A percentile compares a stretch with the other conserved stretches of the same genome.
Evolutionary conservation across 2,888 invertebrate species (phyloP).

Genomic region (Nemotelus pantherinus): DNA sequence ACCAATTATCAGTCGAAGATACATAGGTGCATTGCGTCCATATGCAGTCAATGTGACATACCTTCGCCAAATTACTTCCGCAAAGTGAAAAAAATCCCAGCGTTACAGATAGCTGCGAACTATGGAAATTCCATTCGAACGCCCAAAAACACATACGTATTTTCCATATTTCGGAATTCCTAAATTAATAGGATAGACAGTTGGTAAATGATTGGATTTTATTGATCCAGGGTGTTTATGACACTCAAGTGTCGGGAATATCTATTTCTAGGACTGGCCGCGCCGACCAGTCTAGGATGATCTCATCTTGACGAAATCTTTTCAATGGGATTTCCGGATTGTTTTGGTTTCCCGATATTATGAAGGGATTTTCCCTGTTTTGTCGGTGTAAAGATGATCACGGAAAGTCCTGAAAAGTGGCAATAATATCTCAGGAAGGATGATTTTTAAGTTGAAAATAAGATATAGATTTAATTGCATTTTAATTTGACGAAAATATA

Average conservation of each 20-base stretch:
- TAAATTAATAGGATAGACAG: slow-evolving; percentile 16
- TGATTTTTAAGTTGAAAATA: too few species aligned
- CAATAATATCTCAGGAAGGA: not conserved
- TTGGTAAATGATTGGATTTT: slow-evolving; percentile 24
- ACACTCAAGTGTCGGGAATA: not conserved
- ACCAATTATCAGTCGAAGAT: not conserved
- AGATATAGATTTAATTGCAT: too few species aligned
- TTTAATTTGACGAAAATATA: too few species aligned
- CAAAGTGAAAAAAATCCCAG: too few species aligned
- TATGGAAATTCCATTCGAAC: not conserved
- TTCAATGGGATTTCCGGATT: slow-evolving; percentile 28
- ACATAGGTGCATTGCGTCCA: not conserved
- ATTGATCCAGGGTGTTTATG: too few species aligned
- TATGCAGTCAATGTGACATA: slow-evolving; percentile 5
- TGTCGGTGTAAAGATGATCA: not conserved
- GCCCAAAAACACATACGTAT: not conserved
- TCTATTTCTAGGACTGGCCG: not conserved
- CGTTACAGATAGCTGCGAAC: too few species aligned
- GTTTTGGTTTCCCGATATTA: not conserved
- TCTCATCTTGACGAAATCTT: not conserved
- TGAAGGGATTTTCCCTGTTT: not conserved
- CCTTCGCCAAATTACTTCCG: not conserved
- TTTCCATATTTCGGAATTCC: slow-evolving; percentile 3
- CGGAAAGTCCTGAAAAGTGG: not conserved
- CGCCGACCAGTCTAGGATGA: not conserved